These are phyloP conservation scores for Meteorus cinctellus DNA, from an alignment of 2,888 invertebrate species.

Conservation along the genomic window DNA sequence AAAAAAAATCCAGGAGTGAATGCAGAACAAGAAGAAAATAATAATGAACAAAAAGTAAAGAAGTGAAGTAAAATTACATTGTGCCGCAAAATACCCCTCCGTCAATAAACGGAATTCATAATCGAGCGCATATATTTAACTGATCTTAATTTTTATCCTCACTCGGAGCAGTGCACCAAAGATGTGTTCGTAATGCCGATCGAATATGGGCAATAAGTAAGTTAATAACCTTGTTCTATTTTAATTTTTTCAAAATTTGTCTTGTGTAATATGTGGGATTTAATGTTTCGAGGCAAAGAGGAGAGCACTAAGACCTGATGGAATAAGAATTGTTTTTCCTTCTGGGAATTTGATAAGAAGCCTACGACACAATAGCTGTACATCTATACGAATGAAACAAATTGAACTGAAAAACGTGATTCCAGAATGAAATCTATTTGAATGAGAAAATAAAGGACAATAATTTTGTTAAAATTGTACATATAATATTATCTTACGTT, in stretches of 20 bases:
- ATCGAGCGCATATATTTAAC: constrained; percentile 57
- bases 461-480: constrained; percentile 19
- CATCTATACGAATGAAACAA: constrained; percentile 49
- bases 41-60: constrained; percentile 38
- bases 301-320: constrained; percentile 54
- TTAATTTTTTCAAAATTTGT: constrained; percentile 21
- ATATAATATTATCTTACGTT: constrained; percentile 39
- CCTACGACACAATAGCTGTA: constrained; percentile 60
- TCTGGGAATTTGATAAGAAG: constrained; percentile 52
- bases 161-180: constrained; percentile 67
- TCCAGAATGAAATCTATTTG: not conserved
- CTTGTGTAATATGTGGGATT: constrained; percentile 30
- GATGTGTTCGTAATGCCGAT: constrained; percentile 64
- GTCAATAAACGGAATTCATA: constrained; percentile 68
- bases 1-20: not conserved
- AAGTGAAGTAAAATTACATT: constrained; percentile 47
- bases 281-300: constrained; percentile 35
- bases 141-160: constrained; percentile 75
- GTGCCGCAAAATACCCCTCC: constrained; percentile 62
- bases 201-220: constrained; percentile 54
- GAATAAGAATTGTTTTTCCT: constrained; percentile 38
- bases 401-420: constrained; percentile 47
- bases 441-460: constrained; percentile 9
- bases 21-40: constrained; percentile 44
- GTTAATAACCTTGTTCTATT: constrained; percentile 45